A percentile compares a stretch with the other conserved stretches of the same genome.
These are phyloP conservation scores for Anabacerthia variegaticeps DNA, from an alignment of 2,797 vertebrate genomes.

Conservation along the genomic window DNA sequence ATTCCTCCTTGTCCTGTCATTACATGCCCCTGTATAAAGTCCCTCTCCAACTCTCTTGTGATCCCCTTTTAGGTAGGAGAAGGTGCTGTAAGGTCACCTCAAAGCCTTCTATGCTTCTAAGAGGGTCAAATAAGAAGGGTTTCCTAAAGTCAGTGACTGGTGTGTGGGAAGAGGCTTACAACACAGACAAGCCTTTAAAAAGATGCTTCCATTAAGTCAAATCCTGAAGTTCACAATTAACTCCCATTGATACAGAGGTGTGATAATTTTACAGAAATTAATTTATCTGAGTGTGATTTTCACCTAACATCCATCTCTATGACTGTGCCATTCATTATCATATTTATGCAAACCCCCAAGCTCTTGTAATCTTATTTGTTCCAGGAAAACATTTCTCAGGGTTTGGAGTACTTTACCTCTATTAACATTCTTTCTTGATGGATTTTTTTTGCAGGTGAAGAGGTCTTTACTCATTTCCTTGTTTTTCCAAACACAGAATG, in stretches of 20 bases:
- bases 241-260: not conserved
- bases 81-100: not conserved
- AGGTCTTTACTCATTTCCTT: not conserved
- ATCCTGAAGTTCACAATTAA: not conserved
- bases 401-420: not conserved
- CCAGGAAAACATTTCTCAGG: not conserved
- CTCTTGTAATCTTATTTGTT: not conserved
- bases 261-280: not conserved
- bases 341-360: not conserved
- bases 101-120: not conserved
- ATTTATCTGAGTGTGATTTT: not conserved
- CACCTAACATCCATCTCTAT: not conserved
- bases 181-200: not conserved
- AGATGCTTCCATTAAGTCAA: not conserved
- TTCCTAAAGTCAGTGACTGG: not conserved
- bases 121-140: not conserved
- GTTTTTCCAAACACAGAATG: not conserved
- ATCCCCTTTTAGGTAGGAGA: not conserved
- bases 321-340: fast-evolving
- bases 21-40: not conserved
- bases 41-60: not conserved
- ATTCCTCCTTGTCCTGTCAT: not conserved
- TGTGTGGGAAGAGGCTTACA: not conserved
- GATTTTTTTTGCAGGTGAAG: not conserved
- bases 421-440: not conserved